These are phyloP conservation scores for Margaritifera margaritifera DNA, from an alignment of 2,888 invertebrate genomes.

Conservation along the genomic window DNA sequence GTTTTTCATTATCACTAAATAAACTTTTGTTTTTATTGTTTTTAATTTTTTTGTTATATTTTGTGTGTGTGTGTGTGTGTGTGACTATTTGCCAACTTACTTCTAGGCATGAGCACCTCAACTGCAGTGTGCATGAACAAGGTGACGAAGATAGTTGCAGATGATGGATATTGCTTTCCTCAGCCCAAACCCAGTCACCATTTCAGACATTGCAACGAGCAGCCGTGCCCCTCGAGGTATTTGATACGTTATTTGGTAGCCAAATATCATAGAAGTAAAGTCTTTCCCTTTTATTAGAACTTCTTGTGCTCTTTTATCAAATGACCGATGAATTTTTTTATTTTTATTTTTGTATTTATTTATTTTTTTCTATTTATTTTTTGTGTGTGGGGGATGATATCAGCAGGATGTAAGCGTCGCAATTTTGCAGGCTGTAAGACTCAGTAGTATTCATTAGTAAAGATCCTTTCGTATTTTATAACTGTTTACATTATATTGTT, in stretches of 20 bases:
- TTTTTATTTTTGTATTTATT: not conserved
- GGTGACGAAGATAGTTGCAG: slow-evolving; percentile 49
- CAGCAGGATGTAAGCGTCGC: too few species aligned
- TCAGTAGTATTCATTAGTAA: too few species aligned
- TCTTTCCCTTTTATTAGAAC: not conserved
- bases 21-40: too few species aligned
- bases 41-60: too few species aligned
- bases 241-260: slow-evolving; percentile 9
- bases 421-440: too few species aligned
- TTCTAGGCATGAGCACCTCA: slow-evolving; percentile 59
- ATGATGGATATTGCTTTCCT: slow-evolving; percentile 54
- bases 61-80: too few species aligned
- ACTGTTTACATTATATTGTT: too few species aligned
- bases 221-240: slow-evolving; percentile 65
- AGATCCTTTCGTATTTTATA: too few species aligned
- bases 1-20: not conserved
- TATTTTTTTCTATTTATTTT: too few species aligned
- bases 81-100: not conserved
- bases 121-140: slow-evolving; percentile 60
- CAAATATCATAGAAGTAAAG: not conserved
- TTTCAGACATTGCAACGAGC: slow-evolving; percentile 59
- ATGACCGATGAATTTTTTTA: not conserved
- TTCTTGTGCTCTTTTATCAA: not conserved
- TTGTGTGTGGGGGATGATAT: too few species aligned
- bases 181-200: slow-evolving; percentile 60